Base-by-base conservation (phyloP, 2,797 vertebrate species). In the Tolypeutes matacus region DNA sequence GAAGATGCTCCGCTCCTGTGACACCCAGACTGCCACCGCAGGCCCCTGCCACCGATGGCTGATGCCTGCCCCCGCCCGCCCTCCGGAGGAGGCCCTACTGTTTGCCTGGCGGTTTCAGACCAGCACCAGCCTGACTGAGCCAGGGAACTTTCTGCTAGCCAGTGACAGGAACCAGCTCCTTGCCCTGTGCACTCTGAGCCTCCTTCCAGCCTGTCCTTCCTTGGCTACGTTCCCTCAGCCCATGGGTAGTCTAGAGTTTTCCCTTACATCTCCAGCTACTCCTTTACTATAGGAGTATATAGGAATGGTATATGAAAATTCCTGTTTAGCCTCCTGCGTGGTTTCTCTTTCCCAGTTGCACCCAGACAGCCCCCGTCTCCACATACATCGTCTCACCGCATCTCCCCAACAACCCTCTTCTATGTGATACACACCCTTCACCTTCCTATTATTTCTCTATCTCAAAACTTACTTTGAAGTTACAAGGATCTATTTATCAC, bases 11-110 rank as follows among this genome's bases (percentile, higher is more conserved):
- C 62, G 2, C 39, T 3, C 2, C 7, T 77, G 14, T 21, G 5
- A 2, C 56, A 4, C n/a, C n/a, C 15, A 58, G 80, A n/a, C 0
- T 64, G 5, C 67, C 7, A 12, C 3, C 29, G 23, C 9, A 60
- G 10, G 0, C 27, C 39, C 2, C 0, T 27, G 13, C 1, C 2
- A 1, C 31, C 3, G 7, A 34, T 3, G 69, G 4, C 58, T 15
- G 14, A 18, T 12, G 5, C 25, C 42, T 46, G 42, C 42, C 9
- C 42, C 42, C 42, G 42, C 42, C 42, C 9, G 5, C 42, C 42
- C 9, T 46, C 42, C 42, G 42, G 18, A 56, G 53, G 53, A 20
- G 12, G 42, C 42, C 42, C 49, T 53, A 53, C 42, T 46, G 42
- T 46, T 46, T 46, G 42, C 42, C 42, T 9, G 42, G 42, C 42